Evolutionary conservation across 2,888 invertebrate genomes (phyloP), one percentile per base, ranked within the genome.

Genomic region (Pristionchus arcanus): DNA sequence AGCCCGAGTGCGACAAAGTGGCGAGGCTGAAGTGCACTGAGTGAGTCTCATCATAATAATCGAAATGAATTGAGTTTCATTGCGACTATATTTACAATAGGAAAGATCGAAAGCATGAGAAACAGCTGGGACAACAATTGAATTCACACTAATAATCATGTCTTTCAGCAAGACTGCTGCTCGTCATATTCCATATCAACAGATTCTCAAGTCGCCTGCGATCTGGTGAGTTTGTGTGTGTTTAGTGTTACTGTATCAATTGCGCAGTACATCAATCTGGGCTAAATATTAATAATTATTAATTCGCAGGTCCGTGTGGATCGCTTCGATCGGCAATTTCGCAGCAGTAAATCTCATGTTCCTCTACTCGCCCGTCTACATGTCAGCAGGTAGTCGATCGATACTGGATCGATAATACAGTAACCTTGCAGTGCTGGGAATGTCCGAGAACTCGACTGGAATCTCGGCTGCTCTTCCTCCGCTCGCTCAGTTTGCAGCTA

Each of bases 291-390:
- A 9, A 21, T 13, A 49, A 49, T 49, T 49, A 49, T 49, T 49
- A 13, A 7, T 59, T 59, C 59, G 25, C 53, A 83, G 83, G 83
- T 84, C 55, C 7, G 84, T 81, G 53, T 94, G 94, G 94, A 90
- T 93, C 21, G 93, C 94, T 2, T 91, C 94, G 25, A 90, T 94
- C 68, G 94, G 94, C 34, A 94, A 94, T 81, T 94, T 94, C 87
- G 90, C 90, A n/a, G 90, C 91, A 68, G 92, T 93, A 90, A 93
- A 94, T 77, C 91, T 92, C 90, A 91, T 94, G 91, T 93, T 93
- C 91, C 91, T 93, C 81, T 93, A 91, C 89, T 91, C 93, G 21
- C 93, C 92, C 21, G 91, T 91, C 21, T 92, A 92, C 84, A 85
- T 92, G 16, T 90, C 90, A 2, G 68, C 90, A 37, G 91, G 91